Evolutionary conservation across 2,888 invertebrate genomes (phyloP), one percentile per base, ranked within the genome.

Genomic region (Cremastinae sp.): DNA sequence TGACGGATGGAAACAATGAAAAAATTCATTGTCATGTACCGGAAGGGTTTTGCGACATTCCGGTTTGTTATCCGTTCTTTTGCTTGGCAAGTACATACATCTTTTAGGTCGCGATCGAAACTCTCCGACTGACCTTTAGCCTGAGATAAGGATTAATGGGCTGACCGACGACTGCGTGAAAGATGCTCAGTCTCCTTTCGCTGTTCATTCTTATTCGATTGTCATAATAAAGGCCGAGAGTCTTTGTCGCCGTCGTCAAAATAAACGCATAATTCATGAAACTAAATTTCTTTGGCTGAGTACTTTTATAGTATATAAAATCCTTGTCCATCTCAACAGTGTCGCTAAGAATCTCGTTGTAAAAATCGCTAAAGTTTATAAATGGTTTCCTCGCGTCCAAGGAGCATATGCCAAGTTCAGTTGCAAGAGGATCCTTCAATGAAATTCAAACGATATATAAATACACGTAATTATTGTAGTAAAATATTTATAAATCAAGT

Each of bases 201-300:
- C 96, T 96, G 90, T 96, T 96, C 98, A 98, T 98, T 68, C 97
- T 93, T 89, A 98, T 96, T 70, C 97, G 93, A 90, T 97, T 98
- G 90, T 98, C 98, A 88, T 96, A 97, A 91, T 97, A 98, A 78
- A 98, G 91, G 0, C 96, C 97, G 81, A 96, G 93, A 1, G 96
- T 96, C 91, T 98, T 98, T 5, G 96, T 97, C 8, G 97, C 96
- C 9, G 97, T 96, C 35, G 96, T 97, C 78, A 98, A 90, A 80
- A 98, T 95, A 90, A 97, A 98, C 51, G 96, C 95, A 87, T 97
- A 96, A 84, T 94, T 93, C 93, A 98, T 95, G 90, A 97, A 98
- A 84, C 96, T 95, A 90, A 97, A 97, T 90, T 95, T 95, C 86
- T 86, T 85, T 65, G 89, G 87, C 72, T 90, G 88, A 55, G 94